Conservation (phyloP, 2,113 vertebrate species). For the Anthoscopus minutus region DNA sequence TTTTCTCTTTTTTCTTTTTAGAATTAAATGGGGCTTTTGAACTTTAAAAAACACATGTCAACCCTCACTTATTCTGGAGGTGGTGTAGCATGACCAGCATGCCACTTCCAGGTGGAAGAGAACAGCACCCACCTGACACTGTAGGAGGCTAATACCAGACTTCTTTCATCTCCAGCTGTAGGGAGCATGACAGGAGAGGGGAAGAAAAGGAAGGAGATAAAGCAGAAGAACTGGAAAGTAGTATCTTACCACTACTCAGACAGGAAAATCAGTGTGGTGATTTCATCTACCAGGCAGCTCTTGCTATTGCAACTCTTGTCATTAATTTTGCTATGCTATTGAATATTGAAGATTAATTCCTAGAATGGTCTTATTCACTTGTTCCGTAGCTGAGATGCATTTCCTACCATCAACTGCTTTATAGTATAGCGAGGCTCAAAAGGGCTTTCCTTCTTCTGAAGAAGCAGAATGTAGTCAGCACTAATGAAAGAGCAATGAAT, state of each 20-base stretch:
- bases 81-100: neutral
- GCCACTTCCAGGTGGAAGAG: neutral
- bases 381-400: neutral
- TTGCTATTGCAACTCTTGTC: neutral
- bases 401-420: neutral
- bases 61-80: neutral
- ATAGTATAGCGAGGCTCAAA: neutral
- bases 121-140: neutral
- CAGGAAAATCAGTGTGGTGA: neutral
- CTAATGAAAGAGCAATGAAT: conserved; percentile 39
- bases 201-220: neutral
- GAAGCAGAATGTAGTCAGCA: neutral
- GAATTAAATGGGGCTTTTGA: neutral
- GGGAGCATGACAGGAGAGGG: neutral
- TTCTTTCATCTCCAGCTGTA: neutral
- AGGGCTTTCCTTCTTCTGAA: neutral
- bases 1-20: neutral
- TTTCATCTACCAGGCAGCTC: neutral
- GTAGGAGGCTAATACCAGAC: neutral
- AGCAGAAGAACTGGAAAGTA: neutral
- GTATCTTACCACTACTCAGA: neutral
- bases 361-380: neutral
- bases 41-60: neutral
- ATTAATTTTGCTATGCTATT: neutral
- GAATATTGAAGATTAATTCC: neutral